These are phyloP conservation scores for Todiramphus chloris DNA, from an alignment of 2,113 vertebrate genomes.

Conservation along the genomic window DNA sequence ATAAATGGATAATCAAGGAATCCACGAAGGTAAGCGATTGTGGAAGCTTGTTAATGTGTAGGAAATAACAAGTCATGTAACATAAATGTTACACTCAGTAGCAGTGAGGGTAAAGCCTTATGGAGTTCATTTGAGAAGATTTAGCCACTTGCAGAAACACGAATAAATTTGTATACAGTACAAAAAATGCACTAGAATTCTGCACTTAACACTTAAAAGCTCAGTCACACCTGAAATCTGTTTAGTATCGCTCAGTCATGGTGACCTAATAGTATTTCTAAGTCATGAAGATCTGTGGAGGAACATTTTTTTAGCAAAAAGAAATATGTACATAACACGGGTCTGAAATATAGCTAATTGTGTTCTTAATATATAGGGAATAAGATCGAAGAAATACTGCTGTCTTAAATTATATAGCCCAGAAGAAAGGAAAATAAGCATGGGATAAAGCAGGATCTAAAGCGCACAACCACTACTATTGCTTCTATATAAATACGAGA, in stretches of 20 bases:
- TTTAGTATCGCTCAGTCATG: not conserved
- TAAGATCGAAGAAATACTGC: not conserved
- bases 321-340: not conserved
- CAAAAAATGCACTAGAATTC: not conserved
- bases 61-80: not conserved
- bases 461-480: not conserved
- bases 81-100: not conserved
- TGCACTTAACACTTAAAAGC: fast-evolving
- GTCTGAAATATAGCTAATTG: not conserved
- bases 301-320: not conserved
- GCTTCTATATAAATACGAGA: not conserved
- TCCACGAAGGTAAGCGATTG: not conserved
- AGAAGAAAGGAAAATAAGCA: not conserved
- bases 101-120: not conserved
- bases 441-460: not conserved
- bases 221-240: not conserved
- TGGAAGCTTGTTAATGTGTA: not conserved
- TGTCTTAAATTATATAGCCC: not conserved
- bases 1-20: not conserved
- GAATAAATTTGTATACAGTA: not conserved
- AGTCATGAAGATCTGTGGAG: not conserved
- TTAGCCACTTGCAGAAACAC: not conserved
- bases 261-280: not conserved
- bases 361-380: not conserved
- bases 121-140: not conserved